Evolutionary conservation across 2,797 vertebrate genomes (phyloP).

Genomic region (Xiphophorus birchmanni): DNA sequence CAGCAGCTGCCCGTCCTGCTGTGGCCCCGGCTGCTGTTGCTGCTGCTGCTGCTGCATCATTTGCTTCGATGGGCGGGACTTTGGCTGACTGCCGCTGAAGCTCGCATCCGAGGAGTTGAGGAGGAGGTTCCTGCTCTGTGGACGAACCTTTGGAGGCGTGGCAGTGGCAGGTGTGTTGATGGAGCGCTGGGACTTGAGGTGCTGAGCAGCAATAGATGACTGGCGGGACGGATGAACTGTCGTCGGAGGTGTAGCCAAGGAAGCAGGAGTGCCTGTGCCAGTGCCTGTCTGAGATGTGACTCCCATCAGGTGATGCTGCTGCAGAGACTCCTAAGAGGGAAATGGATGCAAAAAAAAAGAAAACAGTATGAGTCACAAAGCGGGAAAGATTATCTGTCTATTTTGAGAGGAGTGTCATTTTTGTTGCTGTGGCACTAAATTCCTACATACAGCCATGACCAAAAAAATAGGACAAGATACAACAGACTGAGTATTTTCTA

Average conservation of each 20-base stretch:
- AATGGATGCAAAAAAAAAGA: neutral
- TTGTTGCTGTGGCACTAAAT: neutral
- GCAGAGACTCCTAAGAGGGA: conserved; percentile 79
- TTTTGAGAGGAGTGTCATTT: neutral
- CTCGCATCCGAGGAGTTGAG: conserved; percentile 88
- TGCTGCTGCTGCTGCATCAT: conserved; percentile 23
- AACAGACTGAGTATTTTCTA: neutral
- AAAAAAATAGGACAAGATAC: neutral
- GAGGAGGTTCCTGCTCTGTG: conserved; percentile 90
- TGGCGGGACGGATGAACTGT: conserved; percentile 81
- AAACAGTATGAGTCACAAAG: neutral
- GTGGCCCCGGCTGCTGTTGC: conserved; percentile 22
- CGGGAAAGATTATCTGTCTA: neutral
- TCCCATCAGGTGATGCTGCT: conserved; percentile 88
- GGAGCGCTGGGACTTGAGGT: conserved; percentile 86
- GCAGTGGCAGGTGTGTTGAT: conserved; percentile 84
- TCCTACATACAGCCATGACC: neutral
- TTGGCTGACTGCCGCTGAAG: conserved; percentile 79
- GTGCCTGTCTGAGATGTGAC: conserved; percentile 76
- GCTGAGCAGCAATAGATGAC: conserved; percentile 78
- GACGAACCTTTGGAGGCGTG: conserved; percentile 84
- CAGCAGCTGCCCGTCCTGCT: conserved; percentile 72
- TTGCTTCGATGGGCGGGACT: conserved; percentile 63
- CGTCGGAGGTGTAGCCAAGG: conserved; percentile 88
- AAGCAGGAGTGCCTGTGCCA: conserved; percentile 81